Conservation (phyloP, 2,113 vertebrate genomes). For the Pteropus alecto region DNA sequence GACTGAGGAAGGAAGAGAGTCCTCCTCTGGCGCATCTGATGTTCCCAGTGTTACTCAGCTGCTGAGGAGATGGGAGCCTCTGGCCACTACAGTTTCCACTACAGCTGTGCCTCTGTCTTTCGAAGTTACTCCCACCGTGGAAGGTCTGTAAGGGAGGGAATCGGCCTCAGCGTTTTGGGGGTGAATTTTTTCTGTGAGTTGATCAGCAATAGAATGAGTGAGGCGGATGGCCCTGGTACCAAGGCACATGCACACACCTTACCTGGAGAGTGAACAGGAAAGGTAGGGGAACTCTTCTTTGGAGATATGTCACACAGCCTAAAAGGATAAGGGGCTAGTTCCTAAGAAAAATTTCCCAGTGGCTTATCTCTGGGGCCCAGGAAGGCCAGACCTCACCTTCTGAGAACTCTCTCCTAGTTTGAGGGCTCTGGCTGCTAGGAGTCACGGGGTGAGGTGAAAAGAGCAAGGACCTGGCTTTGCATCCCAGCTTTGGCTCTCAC, state of each 20-base stretch:
- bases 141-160: conserved; percentile 74
- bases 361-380: not conserved
- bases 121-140: not conserved
- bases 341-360: not conserved
- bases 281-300: not conserved
- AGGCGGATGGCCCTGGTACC: not conserved
- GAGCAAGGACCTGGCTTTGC: not conserved
- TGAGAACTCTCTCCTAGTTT: not conserved
- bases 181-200: not conserved
- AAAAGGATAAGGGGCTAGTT: not conserved
- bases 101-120: not conserved
- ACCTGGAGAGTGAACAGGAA: not conserved
- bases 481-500: not conserved
- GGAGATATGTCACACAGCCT: not conserved
- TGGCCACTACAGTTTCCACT: conserved; percentile 34
- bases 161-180: not conserved
- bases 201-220: not conserved
- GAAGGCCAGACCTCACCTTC: not conserved
- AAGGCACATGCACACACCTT: not conserved
- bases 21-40: not conserved
- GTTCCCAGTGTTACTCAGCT: conserved; percentile 50
- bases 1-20: conserved; percentile 34
- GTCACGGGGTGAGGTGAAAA: not conserved
- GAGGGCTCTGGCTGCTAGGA: not conserved
- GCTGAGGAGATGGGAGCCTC: conserved; percentile 2